Percentiles rank a stretch among this genome's conserved stretches.
phyloP scores from a whole-genome alignment of 2,113 vertebrate genomes.

The Tachysurus vachellii region DNA sequence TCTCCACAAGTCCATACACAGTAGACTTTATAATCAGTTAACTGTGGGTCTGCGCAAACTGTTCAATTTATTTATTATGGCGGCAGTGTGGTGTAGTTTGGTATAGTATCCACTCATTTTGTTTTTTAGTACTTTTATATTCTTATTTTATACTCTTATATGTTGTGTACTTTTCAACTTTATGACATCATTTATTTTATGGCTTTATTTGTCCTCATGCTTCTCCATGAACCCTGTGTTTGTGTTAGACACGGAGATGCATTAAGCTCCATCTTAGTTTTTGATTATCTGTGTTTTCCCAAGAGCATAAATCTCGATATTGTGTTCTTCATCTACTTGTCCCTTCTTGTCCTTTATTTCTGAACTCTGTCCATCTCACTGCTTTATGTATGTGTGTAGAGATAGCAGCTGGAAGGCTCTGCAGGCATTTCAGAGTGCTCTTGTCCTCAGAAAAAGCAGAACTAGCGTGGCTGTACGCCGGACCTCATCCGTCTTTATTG shows the following conservation, averaged over 20 bases:
- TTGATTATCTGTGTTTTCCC: slow-evolving; percentile 40
- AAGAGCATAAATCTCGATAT: slow-evolving; percentile 56
- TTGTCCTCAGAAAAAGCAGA: slow-evolving; percentile 28
- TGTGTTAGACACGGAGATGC: not conserved
- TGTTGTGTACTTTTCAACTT: not conserved
- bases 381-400: not conserved
- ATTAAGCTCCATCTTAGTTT: slow-evolving; percentile 35
- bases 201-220: not conserved
- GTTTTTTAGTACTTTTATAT: not conserved
- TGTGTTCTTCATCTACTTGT: slow-evolving; percentile 21
- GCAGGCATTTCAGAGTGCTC: slow-evolving; percentile 37
- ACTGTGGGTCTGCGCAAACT: too few relatives aligned
- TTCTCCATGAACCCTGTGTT: not conserved
- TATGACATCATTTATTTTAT: not conserved
- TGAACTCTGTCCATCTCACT: slow-evolving; percentile 20
- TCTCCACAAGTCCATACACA: slow-evolving; percentile 8
- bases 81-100: not conserved
- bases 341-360: slow-evolving; percentile 29
- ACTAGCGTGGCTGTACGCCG: slow-evolving; percentile 7
- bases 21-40: not conserved
- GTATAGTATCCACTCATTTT: not conserved
- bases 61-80: not conserved
- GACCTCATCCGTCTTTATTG: slow-evolving; percentile 57
- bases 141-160: not conserved
- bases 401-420: slow-evolving; percentile 29